These are phyloP conservation scores for Caenorhabditis auriculariae DNA, from an alignment of 2,888 invertebrate genomes.

Conservation along the genomic window DNA sequence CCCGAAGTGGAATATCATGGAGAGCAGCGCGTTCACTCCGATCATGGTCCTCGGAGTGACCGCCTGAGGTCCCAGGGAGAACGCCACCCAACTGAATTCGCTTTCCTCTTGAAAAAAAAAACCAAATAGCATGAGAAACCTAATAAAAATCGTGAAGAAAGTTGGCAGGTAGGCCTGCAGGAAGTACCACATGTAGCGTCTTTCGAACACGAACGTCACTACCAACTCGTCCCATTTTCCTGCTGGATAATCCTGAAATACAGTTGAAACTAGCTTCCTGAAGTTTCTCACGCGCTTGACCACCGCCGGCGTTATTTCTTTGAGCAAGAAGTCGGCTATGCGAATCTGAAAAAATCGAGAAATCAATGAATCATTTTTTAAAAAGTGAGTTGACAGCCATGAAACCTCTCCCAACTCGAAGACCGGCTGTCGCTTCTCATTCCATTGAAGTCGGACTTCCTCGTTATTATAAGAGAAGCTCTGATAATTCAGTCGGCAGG, in stretches of 20 bases:
- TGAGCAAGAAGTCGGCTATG: slow-evolving; percentile 40
- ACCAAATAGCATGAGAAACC: slow-evolving; percentile 28
- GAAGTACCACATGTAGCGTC: slow-evolving; percentile 47
- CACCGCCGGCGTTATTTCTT: slow-evolving; percentile 26
- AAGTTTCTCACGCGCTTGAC: slow-evolving; percentile 19
- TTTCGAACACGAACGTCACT: slow-evolving; percentile 39
- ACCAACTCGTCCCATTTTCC: slow-evolving; percentile 47
- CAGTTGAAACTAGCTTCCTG: neutral
- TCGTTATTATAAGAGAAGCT: slow-evolving; percentile 42
- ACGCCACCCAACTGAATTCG: slow-evolving; percentile 45
- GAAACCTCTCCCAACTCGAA: slow-evolving; percentile 28
- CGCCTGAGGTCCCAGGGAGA: slow-evolving; percentile 45
- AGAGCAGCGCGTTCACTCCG: slow-evolving; percentile 49
- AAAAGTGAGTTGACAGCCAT: neutral
- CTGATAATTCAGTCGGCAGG: slow-evolving; percentile 47
- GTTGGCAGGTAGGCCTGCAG: slow-evolving; percentile 50
- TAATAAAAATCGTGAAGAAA: slow-evolving; percentile 51
- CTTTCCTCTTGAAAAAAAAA: too few species aligned
- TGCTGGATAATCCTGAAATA: slow-evolving; percentile 37
- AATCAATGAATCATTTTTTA: neutral
- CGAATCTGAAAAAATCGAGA: slow-evolving; percentile 14
- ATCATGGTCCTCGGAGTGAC: slow-evolving; percentile 52
- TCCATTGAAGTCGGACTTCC: slow-evolving; percentile 44
- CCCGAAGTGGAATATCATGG: slow-evolving; percentile 51
- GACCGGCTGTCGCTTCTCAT: slow-evolving; percentile 34